Evolutionary conservation across 2,113 vertebrate genomes (phyloP).

Genomic region (Salminus brasiliensis): DNA sequence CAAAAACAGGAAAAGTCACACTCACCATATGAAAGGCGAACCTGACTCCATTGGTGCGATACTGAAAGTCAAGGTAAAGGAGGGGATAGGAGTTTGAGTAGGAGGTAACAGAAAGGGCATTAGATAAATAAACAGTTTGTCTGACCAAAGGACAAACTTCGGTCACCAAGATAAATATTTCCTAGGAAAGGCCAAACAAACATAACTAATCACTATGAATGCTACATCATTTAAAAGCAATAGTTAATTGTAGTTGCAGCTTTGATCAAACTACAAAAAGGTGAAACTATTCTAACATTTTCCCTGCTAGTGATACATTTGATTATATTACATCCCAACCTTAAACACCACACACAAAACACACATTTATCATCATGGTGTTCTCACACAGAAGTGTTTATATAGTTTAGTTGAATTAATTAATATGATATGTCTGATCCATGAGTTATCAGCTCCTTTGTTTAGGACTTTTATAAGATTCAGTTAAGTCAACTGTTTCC

Average conservation of each 20-base stretch:
- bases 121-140: constrained; percentile 2
- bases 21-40: background rate
- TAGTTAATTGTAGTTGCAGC: no score
- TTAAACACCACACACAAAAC: constrained; percentile 70
- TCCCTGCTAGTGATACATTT: no score
- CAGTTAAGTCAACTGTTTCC: background rate
- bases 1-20: background rate
- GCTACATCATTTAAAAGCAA: background rate
- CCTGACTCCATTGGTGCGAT: background rate
- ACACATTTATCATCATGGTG: background rate
- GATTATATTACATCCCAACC: no score
- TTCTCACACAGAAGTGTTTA: background rate
- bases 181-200: no score
- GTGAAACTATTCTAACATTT: no score
- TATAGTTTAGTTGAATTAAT: background rate
- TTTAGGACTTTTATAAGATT: background rate
- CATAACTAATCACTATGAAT: no score
- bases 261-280: no score
- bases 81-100: background rate
- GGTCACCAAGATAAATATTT: background rate
- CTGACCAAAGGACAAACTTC: background rate
- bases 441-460: background rate
- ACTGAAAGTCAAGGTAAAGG: background rate
- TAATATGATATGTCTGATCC: no score
- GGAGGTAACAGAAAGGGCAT: background rate